Evolutionary conservation across 2,797 vertebrate genomes (phyloP).

Genomic region (Manis pentadactyla): DNA sequence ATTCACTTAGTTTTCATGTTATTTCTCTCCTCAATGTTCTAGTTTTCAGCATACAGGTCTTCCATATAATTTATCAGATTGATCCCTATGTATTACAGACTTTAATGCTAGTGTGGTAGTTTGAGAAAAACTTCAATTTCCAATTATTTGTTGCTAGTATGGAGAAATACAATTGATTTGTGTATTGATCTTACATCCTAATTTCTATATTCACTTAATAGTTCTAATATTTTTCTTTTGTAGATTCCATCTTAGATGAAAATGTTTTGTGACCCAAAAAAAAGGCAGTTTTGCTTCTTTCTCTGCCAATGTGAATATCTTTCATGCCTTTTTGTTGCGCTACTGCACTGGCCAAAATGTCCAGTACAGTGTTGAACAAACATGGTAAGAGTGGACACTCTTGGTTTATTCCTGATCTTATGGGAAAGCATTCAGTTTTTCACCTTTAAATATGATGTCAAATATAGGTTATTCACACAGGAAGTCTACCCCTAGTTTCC

Average conservation of each 20-base stretch:
- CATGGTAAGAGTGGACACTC: neutral
- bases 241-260: neutral
- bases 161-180: neutral
- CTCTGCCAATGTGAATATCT: neutral
- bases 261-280: neutral
- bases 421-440: neutral
- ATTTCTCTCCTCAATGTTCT: neutral
- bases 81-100: neutral
- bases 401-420: neutral
- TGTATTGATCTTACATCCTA: neutral
- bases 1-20: neutral
- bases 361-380: neutral
- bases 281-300: neutral
- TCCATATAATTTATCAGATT: neutral
- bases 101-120: neutral
- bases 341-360: neutral
- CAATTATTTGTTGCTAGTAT: neutral
- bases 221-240: neutral
- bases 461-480: neutral
- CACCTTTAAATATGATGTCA: neutral
- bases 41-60: neutral
- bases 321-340: neutral
- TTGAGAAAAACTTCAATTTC: slow-evolving; percentile 33
- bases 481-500: neutral
- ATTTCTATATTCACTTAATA: neutral